Evolutionary conservation across 2,888 invertebrate genomes (phyloP).

Genomic region (Leptinotarsa rubiginosa): DNA sequence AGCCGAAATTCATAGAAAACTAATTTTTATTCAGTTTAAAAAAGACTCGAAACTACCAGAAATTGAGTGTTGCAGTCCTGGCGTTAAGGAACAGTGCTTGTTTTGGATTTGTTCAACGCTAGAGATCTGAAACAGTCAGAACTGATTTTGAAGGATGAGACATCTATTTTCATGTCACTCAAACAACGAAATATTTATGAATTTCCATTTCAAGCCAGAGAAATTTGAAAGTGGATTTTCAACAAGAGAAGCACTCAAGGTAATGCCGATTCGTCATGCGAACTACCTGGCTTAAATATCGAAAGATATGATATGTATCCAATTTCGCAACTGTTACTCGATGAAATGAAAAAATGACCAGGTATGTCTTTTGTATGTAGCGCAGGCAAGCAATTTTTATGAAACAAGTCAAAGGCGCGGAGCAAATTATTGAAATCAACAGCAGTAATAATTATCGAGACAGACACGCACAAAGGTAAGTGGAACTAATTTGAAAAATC

Average conservation of each 20-base stretch:
- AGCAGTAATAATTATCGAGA: constrained; percentile 34
- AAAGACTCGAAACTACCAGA: too few relatives aligned
- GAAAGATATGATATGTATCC: constrained; percentile 40
- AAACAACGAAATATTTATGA: background rate
- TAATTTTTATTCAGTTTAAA: too few relatives aligned
- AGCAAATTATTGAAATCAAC: constrained; percentile 36
- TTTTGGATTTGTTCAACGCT: too few relatives aligned
- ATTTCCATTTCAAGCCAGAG: constrained; percentile 2
- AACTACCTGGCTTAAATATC: constrained; percentile 35
- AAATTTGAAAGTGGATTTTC: constrained; percentile 32
- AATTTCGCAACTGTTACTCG: constrained; percentile 32
- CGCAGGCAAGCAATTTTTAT: constrained; percentile 11
- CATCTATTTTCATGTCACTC: too few relatives aligned
- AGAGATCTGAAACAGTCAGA: too few relatives aligned
- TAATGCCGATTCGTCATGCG: constrained; percentile 34
- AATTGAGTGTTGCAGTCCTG: too few relatives aligned
- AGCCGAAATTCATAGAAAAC: too few relatives aligned
- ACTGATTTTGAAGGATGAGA: too few relatives aligned
- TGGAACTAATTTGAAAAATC: background rate
- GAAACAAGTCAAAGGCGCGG: constrained; percentile 25
- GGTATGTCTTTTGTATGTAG: constrained; percentile 28
- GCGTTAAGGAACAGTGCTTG: too few relatives aligned
- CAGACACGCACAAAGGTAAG: constrained; percentile 3
- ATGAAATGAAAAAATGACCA: constrained; percentile 32
- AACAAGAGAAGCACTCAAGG: constrained; percentile 14